Conservation (phyloP, 2,113 vertebrate species). For the Tichodroma muraria region DNA sequence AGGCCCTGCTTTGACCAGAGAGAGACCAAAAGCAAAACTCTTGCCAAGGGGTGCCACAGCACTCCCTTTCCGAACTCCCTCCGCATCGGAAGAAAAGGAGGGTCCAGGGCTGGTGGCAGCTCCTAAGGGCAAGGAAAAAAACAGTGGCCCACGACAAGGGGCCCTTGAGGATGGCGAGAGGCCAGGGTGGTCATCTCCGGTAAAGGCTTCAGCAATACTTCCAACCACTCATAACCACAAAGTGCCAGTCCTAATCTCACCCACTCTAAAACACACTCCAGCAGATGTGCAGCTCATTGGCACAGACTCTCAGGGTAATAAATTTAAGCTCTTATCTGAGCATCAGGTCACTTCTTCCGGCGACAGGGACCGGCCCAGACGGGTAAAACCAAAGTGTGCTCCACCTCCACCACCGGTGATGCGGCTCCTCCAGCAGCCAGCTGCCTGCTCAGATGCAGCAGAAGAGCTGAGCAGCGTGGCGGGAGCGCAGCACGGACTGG, state of each 20-base stretch:
- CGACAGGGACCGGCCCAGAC: slow-evolving; percentile 89
- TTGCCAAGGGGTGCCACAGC: slow-evolving; percentile 78
- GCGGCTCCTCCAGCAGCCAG: slow-evolving; percentile 81
- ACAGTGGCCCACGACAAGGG: slow-evolving; percentile 62
- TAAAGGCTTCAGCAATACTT: slow-evolving; percentile 73
- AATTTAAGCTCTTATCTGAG: slow-evolving; percentile 95
- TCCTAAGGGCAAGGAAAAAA: slow-evolving; percentile 77
- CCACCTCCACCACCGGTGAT: slow-evolving; percentile 87
- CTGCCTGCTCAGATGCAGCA: slow-evolving; percentile 70
- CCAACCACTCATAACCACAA: slow-evolving; percentile 91
- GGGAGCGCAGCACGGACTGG: slow-evolving; percentile 44
- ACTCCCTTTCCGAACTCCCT: slow-evolving; percentile 60
- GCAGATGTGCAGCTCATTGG: slow-evolving; percentile 92
- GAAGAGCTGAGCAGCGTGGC: slow-evolving; percentile 41
- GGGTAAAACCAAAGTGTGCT: slow-evolving; percentile 96
- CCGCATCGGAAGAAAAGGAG: slow-evolving; percentile 69
- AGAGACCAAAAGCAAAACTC: slow-evolving; percentile 93
- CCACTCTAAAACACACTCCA: slow-evolving; percentile 88
- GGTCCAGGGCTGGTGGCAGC: slow-evolving; percentile 35
- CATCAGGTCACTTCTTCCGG: slow-evolving; percentile 78
- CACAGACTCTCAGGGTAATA: slow-evolving; percentile 98
- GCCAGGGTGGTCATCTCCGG: slow-evolving; percentile 84
- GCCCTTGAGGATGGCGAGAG: slow-evolving; percentile 77
- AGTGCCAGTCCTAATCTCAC: slow-evolving; percentile 97
- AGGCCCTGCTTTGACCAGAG: slow-evolving; percentile 83